Evolutionary conservation across 2,888 invertebrate genomes (phyloP), one percentile per base, ranked within the genome.

Genomic region (Koerneria pararmatus): DNA sequence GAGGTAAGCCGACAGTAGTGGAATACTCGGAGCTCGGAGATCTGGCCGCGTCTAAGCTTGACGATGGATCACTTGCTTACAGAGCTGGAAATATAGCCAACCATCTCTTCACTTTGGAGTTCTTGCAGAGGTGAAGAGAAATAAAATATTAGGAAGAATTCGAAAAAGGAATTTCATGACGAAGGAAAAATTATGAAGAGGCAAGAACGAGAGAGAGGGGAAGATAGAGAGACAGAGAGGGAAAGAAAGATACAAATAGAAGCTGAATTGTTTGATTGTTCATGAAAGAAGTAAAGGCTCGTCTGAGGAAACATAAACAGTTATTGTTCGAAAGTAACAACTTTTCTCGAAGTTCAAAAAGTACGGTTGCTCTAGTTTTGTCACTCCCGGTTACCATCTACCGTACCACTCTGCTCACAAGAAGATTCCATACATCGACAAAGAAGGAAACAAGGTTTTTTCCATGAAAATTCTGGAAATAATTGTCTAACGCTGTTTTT

Each of bases 21-120:
- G 98, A 99, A 83, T 99, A 99, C 85, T 95, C 94, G 59, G 98
- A 99, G 84, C 90, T 99, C 63, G 91, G 93, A 0, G 87, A 90
- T 77, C 92, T 93, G 0, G 91, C 95, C 0, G 90, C 92, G 84
- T 37, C 37, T n/a, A 88, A 22, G 31, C 70, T 76, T 32, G 37
- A 66, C 6, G 78, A 83, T 62, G 90, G 91, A 0, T 87, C 89
- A 61, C 87, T 98, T 0, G 89, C 91, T 0, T 98, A 94, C 84
- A 92, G 89, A 67, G 93, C 95, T 1, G 98, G 95, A 1, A 97
- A 93, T 83, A 98, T 99, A 72, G 97, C 97, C 85, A 98, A 97
- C 84, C 98, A 99, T 82, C 95, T 93, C 83, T 98, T 98, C 85
- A 91, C 91, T 0, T 86, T 90, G 0, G 88, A 90, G 66, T 99